A percentile compares a stretch with the other conserved stretches of the same genome.
phyloP scores from a whole-genome alignment of 1,140 invertebrate species.

The Agrypnia vestita region DNA sequence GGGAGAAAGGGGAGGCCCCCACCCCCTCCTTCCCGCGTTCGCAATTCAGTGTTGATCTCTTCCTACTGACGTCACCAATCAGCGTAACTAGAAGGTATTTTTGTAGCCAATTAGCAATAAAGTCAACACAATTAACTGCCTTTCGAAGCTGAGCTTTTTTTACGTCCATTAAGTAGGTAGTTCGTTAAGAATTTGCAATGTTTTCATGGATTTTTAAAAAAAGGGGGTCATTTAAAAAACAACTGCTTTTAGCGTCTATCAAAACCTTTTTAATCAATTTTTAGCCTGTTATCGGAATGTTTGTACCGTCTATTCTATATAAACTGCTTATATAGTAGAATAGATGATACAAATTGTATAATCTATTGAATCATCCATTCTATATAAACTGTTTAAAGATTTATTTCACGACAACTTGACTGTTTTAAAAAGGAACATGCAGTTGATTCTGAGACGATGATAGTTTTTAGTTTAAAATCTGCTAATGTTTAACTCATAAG shows the following conservation, averaged over 20 bases:
- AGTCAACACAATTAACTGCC: constrained; percentile 17
- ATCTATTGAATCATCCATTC: no score
- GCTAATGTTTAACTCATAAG: no score
- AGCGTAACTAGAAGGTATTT: not conserved
- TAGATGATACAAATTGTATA: no score
- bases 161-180: constrained; percentile 10
- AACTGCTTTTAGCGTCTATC: not conserved
- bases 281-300: not conserved
- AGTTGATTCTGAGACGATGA: no score
- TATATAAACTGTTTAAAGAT: no score
- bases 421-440: no score
- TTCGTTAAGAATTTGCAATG: not conserved
- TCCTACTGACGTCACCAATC: not conserved
- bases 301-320: no score
- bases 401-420: no score
- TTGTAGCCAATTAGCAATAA: constrained; percentile 11
- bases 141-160: not conserved
- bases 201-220: no score
- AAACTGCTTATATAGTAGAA: no score
- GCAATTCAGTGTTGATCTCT: not conserved
- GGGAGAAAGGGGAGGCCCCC: not conserved
- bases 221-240: not conserved
- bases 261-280: not conserved
- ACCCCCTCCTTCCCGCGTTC: not conserved
- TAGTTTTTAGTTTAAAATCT: no score